Base-by-base conservation (phyloP, 2,797 vertebrate species). In the Hafferia zeledoni region DNA sequence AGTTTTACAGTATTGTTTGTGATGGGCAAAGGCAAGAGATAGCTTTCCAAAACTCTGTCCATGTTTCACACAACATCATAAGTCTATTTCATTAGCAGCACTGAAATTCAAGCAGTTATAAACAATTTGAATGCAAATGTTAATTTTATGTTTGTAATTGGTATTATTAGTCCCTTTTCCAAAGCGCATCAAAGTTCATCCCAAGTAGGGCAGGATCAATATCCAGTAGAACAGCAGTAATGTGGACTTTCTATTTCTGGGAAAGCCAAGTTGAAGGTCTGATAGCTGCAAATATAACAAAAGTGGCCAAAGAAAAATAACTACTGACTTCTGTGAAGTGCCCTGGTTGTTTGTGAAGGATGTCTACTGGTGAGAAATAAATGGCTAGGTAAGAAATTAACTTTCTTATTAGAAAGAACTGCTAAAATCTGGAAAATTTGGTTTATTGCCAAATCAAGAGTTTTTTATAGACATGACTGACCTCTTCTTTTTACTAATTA, bases 381-480 rank as follows among this genome's bases (percentile, higher is more conserved):
- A 93, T 68, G 11, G 37, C 35, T 64, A 60, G 39, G 47, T 59
- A 57, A 61, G 57, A 78, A 90, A 79, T 75, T 33, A 80, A 30
- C 35, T 91, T 56, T 79, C 31, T 5, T 78, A 57, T 43, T 71
- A 83, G 79, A 93, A 75, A 79, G 44, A 89, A 52, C 3, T 7
- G 82, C 86, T 17, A 65, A 74, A 10, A 20, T 60, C n/a, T 20
- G 8, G 19, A 43, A 80, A 88, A n/a, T 37, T 39, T 93, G 24
- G 68, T 53, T 94, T 94, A 39, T 53, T 86, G 19, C 75, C 95
- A 96, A 95, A 94, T 94, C 64, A 91, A 37, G 44, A 57, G 30
- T 92, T 95, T 96, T 52, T 95, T 89, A 75, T 28, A 83, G 82
- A 80, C 55, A 79, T 93, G 97, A 87, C 93, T 63, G 57, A 94